A percentile compares a stretch with the other conserved stretches of the same genome.
Conservation (phyloP, 2,888 invertebrate species). For the Toxonevra muliebris region DNA sequence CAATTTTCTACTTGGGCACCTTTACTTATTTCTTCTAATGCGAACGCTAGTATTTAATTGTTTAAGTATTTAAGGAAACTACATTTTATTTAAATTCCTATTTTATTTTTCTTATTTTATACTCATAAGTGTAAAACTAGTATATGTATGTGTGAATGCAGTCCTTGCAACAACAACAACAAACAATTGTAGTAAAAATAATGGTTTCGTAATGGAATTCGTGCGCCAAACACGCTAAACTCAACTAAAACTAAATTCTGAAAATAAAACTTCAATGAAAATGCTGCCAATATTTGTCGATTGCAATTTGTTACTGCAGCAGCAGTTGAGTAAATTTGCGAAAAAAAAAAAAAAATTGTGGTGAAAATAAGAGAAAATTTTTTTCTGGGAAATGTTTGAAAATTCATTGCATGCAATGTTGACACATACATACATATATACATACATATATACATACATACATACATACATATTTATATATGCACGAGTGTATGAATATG, state of each 20-base stretch:
- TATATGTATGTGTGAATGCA: background rate
- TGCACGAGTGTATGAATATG: background rate
- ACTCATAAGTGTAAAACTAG: background rate
- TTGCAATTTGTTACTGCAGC: background rate
- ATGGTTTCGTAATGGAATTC: slow-evolving; percentile 2
- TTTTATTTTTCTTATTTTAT: no score
- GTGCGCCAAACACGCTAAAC: background rate
- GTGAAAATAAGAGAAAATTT: background rate
- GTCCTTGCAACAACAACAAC: background rate
- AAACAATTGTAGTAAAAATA: background rate
- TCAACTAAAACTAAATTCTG: no score
- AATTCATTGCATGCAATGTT: slow-evolving; percentile 24
- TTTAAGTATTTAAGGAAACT: no score
- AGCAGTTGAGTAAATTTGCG: background rate
- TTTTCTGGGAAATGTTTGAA: slow-evolving; percentile 8
- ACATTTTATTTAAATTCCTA: no score
- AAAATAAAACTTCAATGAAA: background rate
- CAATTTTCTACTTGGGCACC: no score
- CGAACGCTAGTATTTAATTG: no score
- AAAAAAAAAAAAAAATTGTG: background rate
- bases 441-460: slow-evolving; percentile 18
- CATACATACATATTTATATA: background rate
- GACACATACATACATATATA: slow-evolving; percentile 15
- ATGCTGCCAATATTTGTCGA: slow-evolving; percentile 4
- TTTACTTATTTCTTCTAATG: no score